These are phyloP conservation scores for Timema cristinae DNA, from an alignment of 2,888 invertebrate genomes.

Conservation along the genomic window DNA sequence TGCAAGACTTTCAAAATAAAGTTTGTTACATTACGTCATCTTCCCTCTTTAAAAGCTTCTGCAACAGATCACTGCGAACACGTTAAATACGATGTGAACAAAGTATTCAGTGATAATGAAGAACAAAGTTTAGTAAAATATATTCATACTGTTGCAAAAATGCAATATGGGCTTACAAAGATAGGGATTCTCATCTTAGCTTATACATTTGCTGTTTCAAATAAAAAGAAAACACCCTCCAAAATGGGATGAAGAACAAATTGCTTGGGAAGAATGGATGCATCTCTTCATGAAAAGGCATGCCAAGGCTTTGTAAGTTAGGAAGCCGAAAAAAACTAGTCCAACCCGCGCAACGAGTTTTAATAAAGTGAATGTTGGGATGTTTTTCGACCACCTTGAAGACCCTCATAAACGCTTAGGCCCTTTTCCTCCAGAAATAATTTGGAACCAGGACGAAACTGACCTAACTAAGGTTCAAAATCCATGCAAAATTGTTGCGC, in stretches of 20 bases:
- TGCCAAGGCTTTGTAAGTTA: background rate
- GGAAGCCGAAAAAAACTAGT: constrained; percentile 5
- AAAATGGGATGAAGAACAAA: background rate
- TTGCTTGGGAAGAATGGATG: background rate
- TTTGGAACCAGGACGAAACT: constrained; percentile 44
- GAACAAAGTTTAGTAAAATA: background rate
- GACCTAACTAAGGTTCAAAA: constrained; percentile 43
- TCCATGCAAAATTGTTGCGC: constrained; percentile 39
- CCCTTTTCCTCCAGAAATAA: constrained; percentile 22
- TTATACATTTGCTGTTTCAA: background rate
- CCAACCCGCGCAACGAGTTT: constrained; percentile 2
- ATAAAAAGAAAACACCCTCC: background rate
- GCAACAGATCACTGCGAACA: background rate
- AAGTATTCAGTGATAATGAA: background rate
- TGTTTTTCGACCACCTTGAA: constrained; percentile 2
- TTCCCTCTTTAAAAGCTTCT: background rate
- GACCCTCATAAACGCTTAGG: background rate
- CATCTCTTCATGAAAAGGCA: background rate
- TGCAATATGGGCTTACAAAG: background rate
- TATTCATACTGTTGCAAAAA: background rate
- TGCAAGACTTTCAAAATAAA: background rate
- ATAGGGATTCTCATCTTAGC: background rate
- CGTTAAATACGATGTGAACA: background rate
- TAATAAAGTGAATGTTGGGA: background rate
- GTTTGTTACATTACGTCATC: background rate